Evolutionary conservation across 2,888 invertebrate species (phyloP).

Genomic region (Penaeus monodon): DNA sequence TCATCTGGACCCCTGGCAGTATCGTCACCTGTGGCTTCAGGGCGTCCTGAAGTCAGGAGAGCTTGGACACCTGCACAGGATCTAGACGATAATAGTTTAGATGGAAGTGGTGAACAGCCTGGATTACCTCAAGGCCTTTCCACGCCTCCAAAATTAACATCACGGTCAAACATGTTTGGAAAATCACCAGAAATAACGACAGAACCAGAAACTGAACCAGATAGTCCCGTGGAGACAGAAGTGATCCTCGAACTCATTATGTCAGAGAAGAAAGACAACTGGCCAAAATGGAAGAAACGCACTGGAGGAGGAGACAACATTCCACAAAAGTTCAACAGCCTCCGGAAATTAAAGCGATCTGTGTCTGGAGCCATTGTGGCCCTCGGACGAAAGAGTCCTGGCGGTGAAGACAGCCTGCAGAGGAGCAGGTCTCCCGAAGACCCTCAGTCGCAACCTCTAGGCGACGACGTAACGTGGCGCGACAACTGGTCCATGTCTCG

Average conservation of each 20-base stretch:
- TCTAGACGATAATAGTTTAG: conserved; percentile 76
- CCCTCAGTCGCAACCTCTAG: conserved; percentile 65
- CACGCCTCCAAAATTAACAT: conserved; percentile 66
- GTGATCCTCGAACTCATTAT: conserved; percentile 35
- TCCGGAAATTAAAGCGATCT: conserved; percentile 80
- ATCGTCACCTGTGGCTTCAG: conserved; percentile 65
- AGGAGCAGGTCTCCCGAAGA: conserved; percentile 62
- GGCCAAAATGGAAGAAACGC: conserved; percentile 42
- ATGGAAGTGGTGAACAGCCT: conserved; percentile 70
- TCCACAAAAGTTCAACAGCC: conserved; percentile 67
- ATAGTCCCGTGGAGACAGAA: conserved; percentile 31
- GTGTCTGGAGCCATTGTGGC: conserved; percentile 70
- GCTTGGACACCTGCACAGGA: conserved; percentile 89
- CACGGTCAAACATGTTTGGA: conserved; percentile 66
- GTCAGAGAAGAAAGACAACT: conserved; percentile 34
- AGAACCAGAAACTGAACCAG: conserved; percentile 36
- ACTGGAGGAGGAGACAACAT: conserved; percentile 17
- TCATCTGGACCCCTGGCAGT: conserved; percentile 65
- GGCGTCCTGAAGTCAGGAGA: conserved; percentile 66
- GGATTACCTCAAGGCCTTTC: conserved; percentile 41
- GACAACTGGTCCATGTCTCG: conserved; percentile 86
- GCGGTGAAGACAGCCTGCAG: conserved; percentile 37
- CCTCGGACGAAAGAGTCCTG: conserved; percentile 68
- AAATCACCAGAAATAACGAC: conserved; percentile 31
- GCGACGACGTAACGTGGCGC: conserved; percentile 81